phyloP scores from a whole-genome alignment of 2,888 invertebrate species.

The Sisyra terminalis region DNA sequence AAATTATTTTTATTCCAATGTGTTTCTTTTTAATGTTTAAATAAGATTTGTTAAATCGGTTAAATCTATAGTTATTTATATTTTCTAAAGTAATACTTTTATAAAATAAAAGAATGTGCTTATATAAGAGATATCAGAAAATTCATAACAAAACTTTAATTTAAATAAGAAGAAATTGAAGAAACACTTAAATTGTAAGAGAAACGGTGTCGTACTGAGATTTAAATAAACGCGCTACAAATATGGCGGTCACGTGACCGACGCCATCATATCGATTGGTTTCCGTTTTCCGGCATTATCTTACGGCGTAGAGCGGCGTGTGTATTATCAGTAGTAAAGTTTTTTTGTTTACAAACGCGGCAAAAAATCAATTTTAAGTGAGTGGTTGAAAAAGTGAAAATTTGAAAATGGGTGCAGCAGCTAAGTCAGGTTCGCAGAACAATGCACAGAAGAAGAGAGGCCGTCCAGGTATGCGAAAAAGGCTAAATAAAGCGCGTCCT shows the following conservation, averaged over 20 bases:
- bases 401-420: conserved; percentile 7
- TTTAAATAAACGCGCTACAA: neutral
- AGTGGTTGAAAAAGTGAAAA: neutral
- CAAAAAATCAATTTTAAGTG: neutral
- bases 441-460: conserved; percentile 6
- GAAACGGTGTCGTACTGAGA: neutral
- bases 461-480: conserved; percentile 5
- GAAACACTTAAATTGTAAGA: neutral
- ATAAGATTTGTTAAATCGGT: too few species aligned
- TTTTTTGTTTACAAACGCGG: conserved; percentile 1
- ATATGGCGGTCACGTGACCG: neutral
- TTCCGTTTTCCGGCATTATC: conserved; percentile 7
- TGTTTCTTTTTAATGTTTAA: too few species aligned
- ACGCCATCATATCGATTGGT: neutral
- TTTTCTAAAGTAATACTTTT: too few species aligned
- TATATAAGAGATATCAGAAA: too few species aligned
- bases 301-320: neutral
- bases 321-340: neutral
- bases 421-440: conserved; percentile 5
- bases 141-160: too few species aligned
- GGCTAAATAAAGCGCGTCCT: conserved; percentile 6
- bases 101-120: too few species aligned
- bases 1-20: too few species aligned
- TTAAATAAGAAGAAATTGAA: too few species aligned
- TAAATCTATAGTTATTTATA: too few species aligned